phyloP scores from a whole-genome alignment of 2,888 invertebrate genomes.

The Pollenia angustigena region DNA sequence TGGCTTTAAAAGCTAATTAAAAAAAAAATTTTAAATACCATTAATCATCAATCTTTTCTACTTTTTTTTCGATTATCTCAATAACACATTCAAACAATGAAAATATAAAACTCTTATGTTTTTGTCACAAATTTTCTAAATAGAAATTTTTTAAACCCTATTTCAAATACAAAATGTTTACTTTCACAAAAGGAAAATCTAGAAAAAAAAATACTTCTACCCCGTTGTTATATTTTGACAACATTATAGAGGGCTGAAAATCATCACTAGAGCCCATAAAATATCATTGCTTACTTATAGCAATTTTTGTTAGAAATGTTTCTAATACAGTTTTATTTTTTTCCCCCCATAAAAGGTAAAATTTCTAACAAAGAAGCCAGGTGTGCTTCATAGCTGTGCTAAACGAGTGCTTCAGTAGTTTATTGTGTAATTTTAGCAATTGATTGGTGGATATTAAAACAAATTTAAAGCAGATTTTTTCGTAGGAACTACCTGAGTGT shows the following conservation, averaged over 20 bases:
- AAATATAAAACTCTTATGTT: neutral
- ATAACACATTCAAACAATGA: constrained; percentile 13
- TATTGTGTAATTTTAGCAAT: constrained; percentile 13
- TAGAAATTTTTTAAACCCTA: neutral
- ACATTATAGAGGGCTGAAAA: constrained; percentile 57
- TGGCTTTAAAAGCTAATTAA: no score
- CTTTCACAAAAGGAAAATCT: neutral
- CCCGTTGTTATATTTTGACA: constrained; percentile 60
- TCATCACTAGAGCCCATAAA: constrained; percentile 16
- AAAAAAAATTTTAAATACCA: neutral
- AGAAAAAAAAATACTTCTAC: neutral
- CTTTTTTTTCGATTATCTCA: neutral
- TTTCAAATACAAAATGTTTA: neutral
- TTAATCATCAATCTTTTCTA: constrained; percentile 6
- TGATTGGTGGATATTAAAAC: constrained; percentile 9
- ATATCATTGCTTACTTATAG: constrained; percentile 12
- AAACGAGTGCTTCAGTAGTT: neutral
- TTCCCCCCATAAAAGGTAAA: neutral
- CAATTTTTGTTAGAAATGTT: neutral
- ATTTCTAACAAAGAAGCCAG: constrained; percentile 27
- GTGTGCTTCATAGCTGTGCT: constrained; percentile 11
- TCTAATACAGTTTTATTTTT: neutral
- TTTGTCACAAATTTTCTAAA: neutral
- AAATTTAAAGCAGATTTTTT: neutral
- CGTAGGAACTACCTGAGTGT: neutral